Evolutionary conservation across 1,140 invertebrate species (phyloP), one percentile per base, ranked within the genome.

Genomic region (Arctopsyche grandis): DNA sequence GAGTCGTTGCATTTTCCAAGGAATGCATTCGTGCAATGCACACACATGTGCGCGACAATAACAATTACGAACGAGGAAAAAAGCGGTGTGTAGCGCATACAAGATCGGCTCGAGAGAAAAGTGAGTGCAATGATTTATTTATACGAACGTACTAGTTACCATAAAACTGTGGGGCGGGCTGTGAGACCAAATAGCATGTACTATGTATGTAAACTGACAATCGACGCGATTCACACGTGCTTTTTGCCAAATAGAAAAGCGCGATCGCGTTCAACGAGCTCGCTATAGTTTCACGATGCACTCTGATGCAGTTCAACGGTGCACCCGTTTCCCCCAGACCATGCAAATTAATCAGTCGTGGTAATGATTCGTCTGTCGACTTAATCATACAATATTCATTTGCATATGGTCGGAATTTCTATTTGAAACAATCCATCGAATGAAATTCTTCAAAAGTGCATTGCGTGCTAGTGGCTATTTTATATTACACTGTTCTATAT

Each of bases 181-280:
- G 48, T 52, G 48, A 52, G 48, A 52, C 16, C 16, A 52, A 3
- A 52, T 7, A 38, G 46, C 70, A 52, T 56, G 44, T 73, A 43
- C 29, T 38, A 38, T 38, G 29, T 52, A 38, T 74, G 74, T 21
- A 76, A 76, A 76, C 58, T 76, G 9, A 76, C 71, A 74, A 74
- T 58, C 21, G 52, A 44, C 21, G 22, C 26, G 74, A 21, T 76
- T 76, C 74, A 66, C 74, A 76, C 74, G 74, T 63, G 46, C 22
- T 75, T 75, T 75, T 75, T 63, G 24, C 43, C 9, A 12, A 66
- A 26, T 66, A 66, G 63, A 66, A 66, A 66, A 22, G 63, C 24
- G 21, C 63, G 10, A 5, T 52, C 3, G 48, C 48, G 48, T 52
- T 5, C 48, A 52, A 52, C 48, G 48, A 52, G 29, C 10, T 52